These are phyloP conservation scores for Bactericera cockerelli DNA, from an alignment of 1,140 invertebrate species.

Conservation along the genomic window DNA sequence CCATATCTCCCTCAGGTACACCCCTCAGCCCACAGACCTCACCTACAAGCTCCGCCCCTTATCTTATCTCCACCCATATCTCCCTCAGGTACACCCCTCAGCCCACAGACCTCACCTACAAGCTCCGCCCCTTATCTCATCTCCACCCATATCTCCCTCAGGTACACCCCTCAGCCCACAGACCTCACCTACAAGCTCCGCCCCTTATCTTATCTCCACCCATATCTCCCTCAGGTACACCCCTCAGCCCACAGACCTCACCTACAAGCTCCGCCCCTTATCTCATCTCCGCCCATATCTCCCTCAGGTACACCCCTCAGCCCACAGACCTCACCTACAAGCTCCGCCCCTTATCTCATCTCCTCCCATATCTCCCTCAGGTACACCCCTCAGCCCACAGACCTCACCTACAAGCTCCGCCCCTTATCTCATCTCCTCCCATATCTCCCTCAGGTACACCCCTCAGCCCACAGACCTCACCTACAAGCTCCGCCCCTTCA, in stretches of 20 bases:
- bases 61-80: too few relatives aligned
- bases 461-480: conserved; percentile 82
- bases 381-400: conserved; percentile 83
- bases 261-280: too few relatives aligned
- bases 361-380: too few relatives aligned
- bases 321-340: too few relatives aligned
- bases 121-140: conserved; percentile 77
- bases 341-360: too few relatives aligned
- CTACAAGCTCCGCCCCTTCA: conserved; percentile 81
- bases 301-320: too few relatives aligned
- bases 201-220: conserved; percentile 91
- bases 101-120: conserved; percentile 75
- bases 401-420: conserved; percentile 74
- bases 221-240: too few relatives aligned
- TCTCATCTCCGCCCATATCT: conserved; percentile 93
- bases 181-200: conserved; percentile 79
- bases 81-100: conserved; percentile 93
- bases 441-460: conserved; percentile 68
- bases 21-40: conserved; percentile 77
- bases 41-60: conserved; percentile 79
- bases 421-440: too few relatives aligned
- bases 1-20: too few relatives aligned
- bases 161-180: conserved; percentile 84
- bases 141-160: too few relatives aligned
- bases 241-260: too few relatives aligned